Percentiles rank a stretch among this genome's conserved stretches.
Evolutionary conservation across 2,113 vertebrate species (phyloP).

Genomic region (Tretioscincus oriximinensis): DNA sequence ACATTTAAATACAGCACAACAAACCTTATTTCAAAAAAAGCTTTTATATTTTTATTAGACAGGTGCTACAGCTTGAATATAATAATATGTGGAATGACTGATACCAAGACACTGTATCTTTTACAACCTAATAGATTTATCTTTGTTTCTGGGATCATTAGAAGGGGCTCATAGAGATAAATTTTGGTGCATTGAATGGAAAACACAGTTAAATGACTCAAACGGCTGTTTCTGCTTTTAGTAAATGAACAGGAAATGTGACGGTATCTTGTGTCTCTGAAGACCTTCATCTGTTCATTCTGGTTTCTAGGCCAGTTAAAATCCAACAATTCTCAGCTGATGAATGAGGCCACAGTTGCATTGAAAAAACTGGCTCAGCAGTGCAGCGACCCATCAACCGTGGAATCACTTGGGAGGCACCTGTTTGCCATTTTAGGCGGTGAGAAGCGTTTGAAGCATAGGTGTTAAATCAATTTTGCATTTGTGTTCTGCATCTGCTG

Average conservation of each 20-base stretch:
- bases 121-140: no score
- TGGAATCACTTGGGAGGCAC: constrained; percentile 85
- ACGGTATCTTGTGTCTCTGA: no score
- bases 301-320: constrained; percentile 88
- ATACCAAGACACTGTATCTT: no score
- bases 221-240: fast-evolving
- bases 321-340: constrained; percentile 89
- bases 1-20: no score
- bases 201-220: background rate
- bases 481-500: background rate
- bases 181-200: background rate
- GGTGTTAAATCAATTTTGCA: background rate
- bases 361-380: constrained; percentile 89
- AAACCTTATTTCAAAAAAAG: no score
- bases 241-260: background rate
- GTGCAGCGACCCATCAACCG: constrained; percentile 86
- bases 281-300: background rate
- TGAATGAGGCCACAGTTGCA: constrained; percentile 89
- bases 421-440: constrained; percentile 92
- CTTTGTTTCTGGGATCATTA: no score
- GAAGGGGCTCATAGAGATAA: no score
- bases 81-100: no score
- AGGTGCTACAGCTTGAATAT: no score
- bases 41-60: no score
- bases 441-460: constrained; percentile 54